These are phyloP conservation scores for Balearica regulorum DNA, from an alignment of 2,797 vertebrate species.

Conservation along the genomic window DNA sequence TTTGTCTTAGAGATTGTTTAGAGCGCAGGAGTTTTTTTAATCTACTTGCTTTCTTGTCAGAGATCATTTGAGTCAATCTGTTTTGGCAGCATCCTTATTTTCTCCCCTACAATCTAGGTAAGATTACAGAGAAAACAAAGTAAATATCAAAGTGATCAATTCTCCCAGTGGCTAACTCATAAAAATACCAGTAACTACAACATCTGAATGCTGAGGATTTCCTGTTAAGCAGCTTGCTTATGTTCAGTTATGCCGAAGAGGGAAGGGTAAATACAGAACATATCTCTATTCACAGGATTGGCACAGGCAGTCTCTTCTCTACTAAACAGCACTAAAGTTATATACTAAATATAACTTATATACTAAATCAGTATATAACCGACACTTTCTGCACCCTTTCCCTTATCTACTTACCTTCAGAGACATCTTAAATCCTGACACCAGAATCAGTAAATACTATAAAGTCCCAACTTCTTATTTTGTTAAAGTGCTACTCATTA, in stretches of 20 bases:
- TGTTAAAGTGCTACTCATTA: neutral
- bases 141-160: neutral
- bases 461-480: neutral
- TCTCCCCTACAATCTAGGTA: neutral
- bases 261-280: neutral
- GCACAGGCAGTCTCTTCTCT: neutral
- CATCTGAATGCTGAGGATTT: neutral
- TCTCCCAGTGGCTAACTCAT: neutral
- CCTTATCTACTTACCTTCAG: neutral
- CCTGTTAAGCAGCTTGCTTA: neutral
- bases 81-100: neutral
- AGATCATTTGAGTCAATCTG: neutral
- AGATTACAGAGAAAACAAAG: neutral
- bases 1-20: neutral
- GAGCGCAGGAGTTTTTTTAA: neutral
- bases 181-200: neutral
- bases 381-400: neutral
- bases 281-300: rapidly evolving
- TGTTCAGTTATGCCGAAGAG: rapidly evolving
- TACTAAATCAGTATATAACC: neutral
- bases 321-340: too few relatives aligned
- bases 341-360: too few relatives aligned
- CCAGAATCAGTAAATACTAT: neutral
- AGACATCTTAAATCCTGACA: neutral
- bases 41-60: neutral